Evolutionary conservation across 2,888 invertebrate species (phyloP).

Genomic region (Myopa tessellatipennis): DNA sequence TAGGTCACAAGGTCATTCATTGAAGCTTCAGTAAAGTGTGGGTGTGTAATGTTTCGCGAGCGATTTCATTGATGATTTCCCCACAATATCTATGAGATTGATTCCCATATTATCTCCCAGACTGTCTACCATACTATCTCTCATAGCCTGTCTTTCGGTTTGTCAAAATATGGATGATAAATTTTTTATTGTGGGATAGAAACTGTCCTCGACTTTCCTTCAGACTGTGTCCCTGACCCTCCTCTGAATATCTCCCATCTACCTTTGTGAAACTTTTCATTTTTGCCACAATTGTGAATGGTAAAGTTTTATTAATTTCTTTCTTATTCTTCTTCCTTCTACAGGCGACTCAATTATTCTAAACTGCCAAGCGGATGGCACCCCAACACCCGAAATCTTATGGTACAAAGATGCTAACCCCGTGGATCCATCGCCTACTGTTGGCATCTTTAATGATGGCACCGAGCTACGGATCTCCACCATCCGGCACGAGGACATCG

Average conservation of each 20-base stretch:
- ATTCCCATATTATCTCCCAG: too few species aligned
- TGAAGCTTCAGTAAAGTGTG: too few species aligned
- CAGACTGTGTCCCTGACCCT: not conserved
- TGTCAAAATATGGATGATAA: too few species aligned
- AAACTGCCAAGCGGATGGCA: constrained; percentile 96
- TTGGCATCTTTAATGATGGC: constrained; percentile 93
- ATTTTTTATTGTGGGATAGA: too few species aligned
- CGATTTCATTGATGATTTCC: too few species aligned
- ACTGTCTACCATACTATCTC: too few species aligned
- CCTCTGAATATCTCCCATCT: constrained; percentile 1
- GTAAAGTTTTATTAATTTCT: not conserved
- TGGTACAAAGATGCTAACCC: constrained; percentile 97
- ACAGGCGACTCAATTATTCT: constrained; percentile 93
- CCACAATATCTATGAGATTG: too few species aligned
- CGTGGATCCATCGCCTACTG: constrained; percentile 87
- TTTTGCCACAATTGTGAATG: too few species aligned
- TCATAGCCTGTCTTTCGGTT: too few species aligned
- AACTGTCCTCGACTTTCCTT: not conserved
- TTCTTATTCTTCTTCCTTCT: constrained; percentile 35
- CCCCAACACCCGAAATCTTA: constrained; percentile 93
- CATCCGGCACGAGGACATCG: constrained; percentile 93
- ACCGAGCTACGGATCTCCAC: constrained; percentile 93
- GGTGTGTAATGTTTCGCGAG: too few species aligned
- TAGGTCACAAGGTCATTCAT: too few species aligned
- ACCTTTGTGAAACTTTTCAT: too few species aligned